A percentile compares a stretch with the other conserved stretches of the same genome.
Evolutionary conservation across 2,113 vertebrate species (phyloP).

Genomic region (Anarhynchus alexandrinus): DNA sequence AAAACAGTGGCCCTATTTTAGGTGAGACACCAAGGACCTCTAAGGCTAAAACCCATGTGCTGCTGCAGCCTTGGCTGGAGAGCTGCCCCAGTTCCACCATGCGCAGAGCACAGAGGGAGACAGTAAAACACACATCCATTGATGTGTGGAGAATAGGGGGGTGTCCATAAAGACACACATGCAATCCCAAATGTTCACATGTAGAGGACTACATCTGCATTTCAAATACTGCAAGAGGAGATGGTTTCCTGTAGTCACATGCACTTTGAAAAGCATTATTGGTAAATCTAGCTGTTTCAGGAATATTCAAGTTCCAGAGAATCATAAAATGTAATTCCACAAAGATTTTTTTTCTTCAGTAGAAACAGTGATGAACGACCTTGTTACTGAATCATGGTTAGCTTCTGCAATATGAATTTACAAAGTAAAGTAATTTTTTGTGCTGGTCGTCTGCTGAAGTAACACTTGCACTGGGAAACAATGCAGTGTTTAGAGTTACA

Average conservation of each 20-base stretch:
- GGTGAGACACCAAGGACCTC: neutral
- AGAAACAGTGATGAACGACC: neutral
- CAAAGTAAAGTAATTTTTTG: neutral
- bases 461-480: neutral
- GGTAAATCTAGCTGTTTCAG: neutral
- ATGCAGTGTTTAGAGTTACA: neutral
- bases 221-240: neutral
- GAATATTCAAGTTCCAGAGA: neutral
- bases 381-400: neutral
- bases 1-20: neutral
- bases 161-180: neutral
- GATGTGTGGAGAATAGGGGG: neutral
- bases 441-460: neutral
- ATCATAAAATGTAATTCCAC: neutral
- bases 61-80: neutral
- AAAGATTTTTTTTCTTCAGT: neutral
- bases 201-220: neutral
- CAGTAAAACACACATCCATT: neutral
- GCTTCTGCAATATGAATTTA: neutral
- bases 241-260: neutral
- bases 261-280: neutral
- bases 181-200: neutral
- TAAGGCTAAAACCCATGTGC: neutral
- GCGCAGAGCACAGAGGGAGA: neutral
- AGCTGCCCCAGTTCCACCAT: neutral